These are phyloP conservation scores for Edolisoma coerulescens DNA, from an alignment of 2,113 vertebrate species.

Conservation along the genomic window DNA sequence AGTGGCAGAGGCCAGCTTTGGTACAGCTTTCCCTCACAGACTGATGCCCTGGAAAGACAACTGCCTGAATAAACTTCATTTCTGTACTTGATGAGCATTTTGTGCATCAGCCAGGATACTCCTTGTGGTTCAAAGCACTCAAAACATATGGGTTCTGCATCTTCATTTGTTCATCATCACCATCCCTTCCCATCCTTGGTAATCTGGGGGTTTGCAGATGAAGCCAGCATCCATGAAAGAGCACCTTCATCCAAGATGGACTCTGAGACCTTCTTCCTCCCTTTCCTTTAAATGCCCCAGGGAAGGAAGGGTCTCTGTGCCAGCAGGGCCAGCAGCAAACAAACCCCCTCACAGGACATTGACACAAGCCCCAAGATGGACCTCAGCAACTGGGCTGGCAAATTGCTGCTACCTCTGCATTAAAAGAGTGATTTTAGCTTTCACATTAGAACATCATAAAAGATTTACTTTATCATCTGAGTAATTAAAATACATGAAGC, in stretches of 20 bases:
- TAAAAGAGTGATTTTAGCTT: not conserved
- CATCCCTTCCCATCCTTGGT: not conserved
- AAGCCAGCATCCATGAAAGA: not conserved
- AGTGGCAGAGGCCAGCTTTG: not conserved
- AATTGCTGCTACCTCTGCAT: not conserved
- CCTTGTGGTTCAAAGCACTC: not conserved
- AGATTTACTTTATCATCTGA: not conserved
- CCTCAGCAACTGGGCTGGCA: not conserved
- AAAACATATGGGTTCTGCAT: not conserved
- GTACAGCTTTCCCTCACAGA: not conserved
- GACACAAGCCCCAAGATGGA: not conserved
- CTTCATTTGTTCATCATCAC: not conserved
- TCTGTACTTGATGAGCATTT: not conserved
- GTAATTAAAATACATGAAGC: not conserved
- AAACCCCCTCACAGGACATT: fast-evolving
- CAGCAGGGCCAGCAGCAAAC: not conserved
- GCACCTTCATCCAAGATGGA: not conserved
- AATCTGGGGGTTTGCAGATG: not conserved
- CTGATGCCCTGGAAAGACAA: not conserved
- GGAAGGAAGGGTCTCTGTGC: not conserved
- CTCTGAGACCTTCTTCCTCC: not conserved
- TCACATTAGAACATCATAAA: not conserved
- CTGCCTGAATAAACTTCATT: not conserved
- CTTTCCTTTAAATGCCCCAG: not conserved
- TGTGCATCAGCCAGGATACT: not conserved